Evolutionary conservation across 2,888 invertebrate genomes (phyloP), one percentile per base, ranked within the genome.

Genomic region (Crocallis elinguaria): DNA sequence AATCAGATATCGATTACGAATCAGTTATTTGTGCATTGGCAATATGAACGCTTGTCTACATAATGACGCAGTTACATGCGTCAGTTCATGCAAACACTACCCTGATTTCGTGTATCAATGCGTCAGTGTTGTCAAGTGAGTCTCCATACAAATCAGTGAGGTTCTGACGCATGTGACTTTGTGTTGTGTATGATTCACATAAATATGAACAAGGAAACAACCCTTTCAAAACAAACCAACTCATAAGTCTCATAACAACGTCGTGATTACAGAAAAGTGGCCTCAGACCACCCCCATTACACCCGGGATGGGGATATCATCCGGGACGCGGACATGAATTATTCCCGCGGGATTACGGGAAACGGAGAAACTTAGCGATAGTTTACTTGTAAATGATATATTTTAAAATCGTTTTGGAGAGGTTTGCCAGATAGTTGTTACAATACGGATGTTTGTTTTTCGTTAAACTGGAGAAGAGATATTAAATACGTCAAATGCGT

Each of bases 311-410:
- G 23, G n/a, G 30, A 38, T 21, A 45, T 41, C 11, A 5, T 11
- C 16, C 46, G 13, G 33, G 46, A 36, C 30, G 41, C 29, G 29
- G 52, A 27, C 30, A 52, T 52, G 52, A 52, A 52, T 52, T 52
- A 52, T 52, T 52, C 52, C 46, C 36, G 46, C 52, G 41, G 52
- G 52, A 52, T 52, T 52, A 52, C 52, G 46, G 41, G 14, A 23
- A 35, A 36, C 51, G 51, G 51, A 19, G 23, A 36, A 52, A 46
- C 52, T 52, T 52, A 46, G 44, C 50, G 27, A 44, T 41, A 41
- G 52, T 52, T 52, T 52, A 52, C 46, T 52, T 46, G 52, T 52
- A 46, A 52, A 52, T 52, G 52, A 52, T 52, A 52, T 52, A 45
- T 52, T 52, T 52, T 52, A 46, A 52, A 52, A 52, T 52, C 36